phyloP scores from a whole-genome alignment of 2,888 invertebrate species.

The Acleris emargana region DNA sequence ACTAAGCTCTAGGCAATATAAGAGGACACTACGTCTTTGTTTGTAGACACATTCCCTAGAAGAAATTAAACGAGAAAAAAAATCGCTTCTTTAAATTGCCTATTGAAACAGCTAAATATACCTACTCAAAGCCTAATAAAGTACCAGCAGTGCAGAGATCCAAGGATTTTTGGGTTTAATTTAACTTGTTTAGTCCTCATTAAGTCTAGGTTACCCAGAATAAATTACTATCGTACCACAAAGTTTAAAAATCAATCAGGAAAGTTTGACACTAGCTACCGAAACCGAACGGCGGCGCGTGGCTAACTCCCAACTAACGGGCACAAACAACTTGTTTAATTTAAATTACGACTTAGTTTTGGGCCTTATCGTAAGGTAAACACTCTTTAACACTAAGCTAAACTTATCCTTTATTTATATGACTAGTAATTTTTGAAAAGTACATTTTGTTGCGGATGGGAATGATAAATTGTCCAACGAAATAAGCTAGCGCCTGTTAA shows the following conservation, averaged over 20 bases:
- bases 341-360: slow-evolving; percentile 17
- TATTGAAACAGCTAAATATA: no score
- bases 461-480: no score
- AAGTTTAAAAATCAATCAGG: slow-evolving; percentile 33
- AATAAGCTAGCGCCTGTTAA: slow-evolving; percentile 23
- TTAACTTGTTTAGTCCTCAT: background rate
- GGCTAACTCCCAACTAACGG: slow-evolving; percentile 15
- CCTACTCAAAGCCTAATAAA: no score
- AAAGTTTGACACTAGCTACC: slow-evolving; percentile 25
- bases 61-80: no score
- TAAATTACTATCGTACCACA: slow-evolving; percentile 21
- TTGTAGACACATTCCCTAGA: no score
- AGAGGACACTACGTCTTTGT: no score
- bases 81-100: no score
- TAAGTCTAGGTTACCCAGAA: slow-evolving; percentile 9
- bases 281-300: background rate
- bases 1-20: no score
- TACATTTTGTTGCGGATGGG: no score
- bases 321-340: slow-evolving; percentile 19
- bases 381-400: background rate
- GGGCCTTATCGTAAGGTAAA: slow-evolving; percentile 3
- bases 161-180: no score
- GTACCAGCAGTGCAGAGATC: no score
- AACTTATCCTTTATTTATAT: background rate
- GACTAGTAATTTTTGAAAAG: background rate